phyloP scores from a whole-genome alignment of 2,888 invertebrate genomes.

The Tortricodes alternella region DNA sequence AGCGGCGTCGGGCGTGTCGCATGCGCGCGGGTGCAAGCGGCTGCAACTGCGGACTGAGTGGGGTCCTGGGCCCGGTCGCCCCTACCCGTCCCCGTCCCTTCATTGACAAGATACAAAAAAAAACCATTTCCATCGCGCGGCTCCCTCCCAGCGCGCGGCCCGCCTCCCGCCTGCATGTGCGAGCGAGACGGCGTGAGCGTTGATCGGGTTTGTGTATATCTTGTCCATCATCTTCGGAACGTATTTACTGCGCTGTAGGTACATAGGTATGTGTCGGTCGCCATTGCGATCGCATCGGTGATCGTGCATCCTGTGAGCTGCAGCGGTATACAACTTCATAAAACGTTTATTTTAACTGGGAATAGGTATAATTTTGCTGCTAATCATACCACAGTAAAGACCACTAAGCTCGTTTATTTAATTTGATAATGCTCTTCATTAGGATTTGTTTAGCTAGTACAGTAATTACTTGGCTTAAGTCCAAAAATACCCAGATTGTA shows the following conservation, averaged over 20 bases:
- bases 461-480: too few relatives aligned
- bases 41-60: slow-evolving; percentile 55
- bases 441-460: too few relatives aligned
- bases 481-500: too few relatives aligned
- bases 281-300: slow-evolving; percentile 70
- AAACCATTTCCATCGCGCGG: slow-evolving; percentile 68
- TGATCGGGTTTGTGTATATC: slow-evolving; percentile 70
- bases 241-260: slow-evolving; percentile 60
- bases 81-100: slow-evolving; percentile 73
- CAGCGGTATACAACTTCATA: background rate
- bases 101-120: slow-evolving; percentile 81
- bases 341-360: background rate
- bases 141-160: slow-evolving; percentile 49
- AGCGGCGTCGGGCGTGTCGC: slow-evolving; percentile 39
- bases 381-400: too few relatives aligned
- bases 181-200: slow-evolving; percentile 56
- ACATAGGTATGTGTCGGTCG: slow-evolving; percentile 57
- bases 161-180: slow-evolving; percentile 59
- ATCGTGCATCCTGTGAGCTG: slow-evolving; percentile 61
- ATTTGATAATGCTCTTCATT: too few relatives aligned
- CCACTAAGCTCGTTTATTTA: too few relatives aligned
- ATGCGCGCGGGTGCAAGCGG: slow-evolving; percentile 59
- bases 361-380: background rate
- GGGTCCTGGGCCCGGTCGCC: slow-evolving; percentile 65
- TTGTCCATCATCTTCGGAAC: slow-evolving; percentile 70